A percentile compares a stretch with the other conserved stretches of the same genome.
Conservation (phyloP, 2,888 invertebrate species). For the Platycheirus albimanus region DNA sequence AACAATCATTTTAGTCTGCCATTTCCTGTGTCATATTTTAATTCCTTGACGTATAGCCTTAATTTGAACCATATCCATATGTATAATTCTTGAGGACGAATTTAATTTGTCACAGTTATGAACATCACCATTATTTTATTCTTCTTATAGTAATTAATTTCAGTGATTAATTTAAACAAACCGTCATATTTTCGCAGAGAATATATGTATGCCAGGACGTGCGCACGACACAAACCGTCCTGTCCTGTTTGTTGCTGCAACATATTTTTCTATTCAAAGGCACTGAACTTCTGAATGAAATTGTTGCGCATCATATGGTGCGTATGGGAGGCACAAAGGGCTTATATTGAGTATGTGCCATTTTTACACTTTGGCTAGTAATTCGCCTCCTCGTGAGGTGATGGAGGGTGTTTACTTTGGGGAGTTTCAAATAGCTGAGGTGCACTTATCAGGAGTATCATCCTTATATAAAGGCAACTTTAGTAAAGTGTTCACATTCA, state of each 20-base stretch:
- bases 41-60: not conserved
- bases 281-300: conserved; percentile 56
- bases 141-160: conserved; percentile 20
- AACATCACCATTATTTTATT: conserved; percentile 15
- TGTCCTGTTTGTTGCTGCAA: conserved; percentile 17
- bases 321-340: not conserved
- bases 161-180: conserved; percentile 28
- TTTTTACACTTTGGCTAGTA: conserved; percentile 43
- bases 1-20: not conserved
- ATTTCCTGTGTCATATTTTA: conserved; percentile 8
- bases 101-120: conserved; percentile 31
- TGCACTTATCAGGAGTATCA: conserved; percentile 49
- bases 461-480: conserved; percentile 75
- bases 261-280: not conserved
- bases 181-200: not conserved
- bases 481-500: conserved; percentile 62
- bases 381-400: conserved; percentile 13
- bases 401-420: conserved; percentile 37
- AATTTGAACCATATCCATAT: not conserved
- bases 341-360: conserved; percentile 24
- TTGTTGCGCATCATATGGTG: conserved; percentile 44
- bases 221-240: no score
- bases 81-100: conserved; percentile 20
- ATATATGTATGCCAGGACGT: not conserved
- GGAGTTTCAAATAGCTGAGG: conserved; percentile 38